phyloP scores from a whole-genome alignment of 1,140 invertebrate species.

The Aphaenogaster rudis region DNA sequence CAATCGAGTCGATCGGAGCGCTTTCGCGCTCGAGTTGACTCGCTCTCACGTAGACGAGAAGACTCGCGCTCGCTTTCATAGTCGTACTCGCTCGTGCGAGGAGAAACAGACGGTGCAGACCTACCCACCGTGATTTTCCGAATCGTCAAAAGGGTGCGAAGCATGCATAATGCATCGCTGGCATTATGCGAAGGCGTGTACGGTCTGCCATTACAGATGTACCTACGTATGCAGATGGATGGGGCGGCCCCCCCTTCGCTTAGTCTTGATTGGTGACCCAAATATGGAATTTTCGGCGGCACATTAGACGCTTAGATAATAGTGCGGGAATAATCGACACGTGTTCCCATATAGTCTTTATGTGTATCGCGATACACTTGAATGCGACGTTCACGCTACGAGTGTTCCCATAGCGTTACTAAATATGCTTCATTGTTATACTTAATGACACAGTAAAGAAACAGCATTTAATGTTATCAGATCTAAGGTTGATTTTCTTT shows the following conservation, averaged over 20 bases:
- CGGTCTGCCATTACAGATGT: constrained; percentile 71
- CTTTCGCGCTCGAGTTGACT: constrained; percentile 69
- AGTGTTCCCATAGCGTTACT: background rate
- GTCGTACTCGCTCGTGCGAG: constrained; percentile 59
- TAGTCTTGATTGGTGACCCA: constrained; percentile 64
- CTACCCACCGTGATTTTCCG: constrained; percentile 75
- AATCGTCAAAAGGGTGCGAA: constrained; percentile 78
- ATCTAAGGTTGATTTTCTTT: background rate
- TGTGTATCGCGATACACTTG: background rate
- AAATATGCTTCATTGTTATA: background rate
- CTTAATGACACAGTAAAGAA: background rate
- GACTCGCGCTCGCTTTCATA: constrained; percentile 38
- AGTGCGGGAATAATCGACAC: constrained; percentile 14
- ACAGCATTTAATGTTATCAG: background rate
- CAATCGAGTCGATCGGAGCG: constrained; percentile 66
- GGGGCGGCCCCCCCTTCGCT: constrained; percentile 5
- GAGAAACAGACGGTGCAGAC: constrained; percentile 61
- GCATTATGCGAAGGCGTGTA: constrained; percentile 78
- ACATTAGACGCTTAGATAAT: constrained; percentile 22
- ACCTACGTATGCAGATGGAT: constrained; percentile 73
- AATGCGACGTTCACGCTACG: background rate
- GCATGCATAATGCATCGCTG: constrained; percentile 76
- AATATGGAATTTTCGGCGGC: constrained; percentile 73
- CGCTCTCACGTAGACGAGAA: constrained; percentile 44
- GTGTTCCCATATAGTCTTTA: background rate